Evolutionary conservation across 2,797 vertebrate species (phyloP).

Genomic region (Cirrhinus molitorella): DNA sequence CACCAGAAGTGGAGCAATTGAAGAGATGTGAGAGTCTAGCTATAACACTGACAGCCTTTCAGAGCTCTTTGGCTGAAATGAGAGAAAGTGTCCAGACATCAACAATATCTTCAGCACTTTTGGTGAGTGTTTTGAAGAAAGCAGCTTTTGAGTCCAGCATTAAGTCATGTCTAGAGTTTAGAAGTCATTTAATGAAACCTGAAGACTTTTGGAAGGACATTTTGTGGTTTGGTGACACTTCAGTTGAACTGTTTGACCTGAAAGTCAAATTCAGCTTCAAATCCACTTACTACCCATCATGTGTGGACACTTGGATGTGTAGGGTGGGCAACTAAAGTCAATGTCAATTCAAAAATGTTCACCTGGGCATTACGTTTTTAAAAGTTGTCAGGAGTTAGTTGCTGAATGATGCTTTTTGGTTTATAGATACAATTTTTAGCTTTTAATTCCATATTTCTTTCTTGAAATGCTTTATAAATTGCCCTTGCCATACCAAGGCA

Average conservation of each 20-base stretch:
- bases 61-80: conserved; percentile 9
- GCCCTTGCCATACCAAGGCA: neutral
- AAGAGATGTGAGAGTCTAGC: neutral
- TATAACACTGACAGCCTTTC: conserved; percentile 11
- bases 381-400: neutral
- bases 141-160: conserved; percentile 2
- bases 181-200: neutral
- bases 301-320: neutral
- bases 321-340: neutral
- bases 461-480: neutral
- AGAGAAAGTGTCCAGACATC: conserved; percentile 18
- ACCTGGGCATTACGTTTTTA: neutral
- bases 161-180: neutral
- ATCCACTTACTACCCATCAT: neutral
- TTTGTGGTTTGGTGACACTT: neutral
- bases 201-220: neutral
- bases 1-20: neutral
- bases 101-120: neutral
- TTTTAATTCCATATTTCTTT: neutral
- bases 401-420: neutral
- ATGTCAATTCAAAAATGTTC: neutral
- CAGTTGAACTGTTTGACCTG: neutral
- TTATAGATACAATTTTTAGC: neutral
- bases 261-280: neutral
- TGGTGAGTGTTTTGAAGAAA: conserved; percentile 4